Percentiles rank a stretch among this genome's conserved stretches.
Evolutionary conservation across 2,797 vertebrate genomes (phyloP).

Genomic region (Alfaro cultratus): DNA sequence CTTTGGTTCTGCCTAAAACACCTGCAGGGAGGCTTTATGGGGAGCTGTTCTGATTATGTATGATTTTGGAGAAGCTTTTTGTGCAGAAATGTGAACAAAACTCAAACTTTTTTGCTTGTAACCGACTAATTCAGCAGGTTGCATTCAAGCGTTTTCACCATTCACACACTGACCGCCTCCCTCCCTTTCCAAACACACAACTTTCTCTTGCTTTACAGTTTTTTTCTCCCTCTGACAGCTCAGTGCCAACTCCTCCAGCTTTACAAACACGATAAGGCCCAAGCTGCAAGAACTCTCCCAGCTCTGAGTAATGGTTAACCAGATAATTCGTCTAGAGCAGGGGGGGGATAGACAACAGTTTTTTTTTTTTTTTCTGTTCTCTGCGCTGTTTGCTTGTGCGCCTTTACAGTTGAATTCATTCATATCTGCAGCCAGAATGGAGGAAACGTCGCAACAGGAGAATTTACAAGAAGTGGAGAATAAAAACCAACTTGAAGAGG

Average conservation of each 20-base stretch:
- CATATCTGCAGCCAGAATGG: constrained; percentile 82
- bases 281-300: constrained; percentile 77
- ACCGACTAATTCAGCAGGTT: neutral
- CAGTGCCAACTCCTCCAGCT: constrained; percentile 85
- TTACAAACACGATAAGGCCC: constrained; percentile 88
- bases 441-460: constrained; percentile 73
- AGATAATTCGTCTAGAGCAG: constrained; percentile 85
- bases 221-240: constrained; percentile 26
- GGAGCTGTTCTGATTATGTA: neutral
- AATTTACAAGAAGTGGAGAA: constrained; percentile 40
- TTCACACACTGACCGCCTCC: neutral
- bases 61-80: neutral
- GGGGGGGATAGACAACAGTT: constrained; percentile 82
- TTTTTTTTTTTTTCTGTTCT: constrained; percentile 44
- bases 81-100: neutral
- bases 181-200: neutral
- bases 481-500: constrained; percentile 65
- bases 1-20: neutral
- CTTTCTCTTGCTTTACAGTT: neutral
- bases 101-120: neutral
- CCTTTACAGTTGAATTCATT: constrained; percentile 68
- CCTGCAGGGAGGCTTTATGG: neutral
- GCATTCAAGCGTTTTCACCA: neutral
- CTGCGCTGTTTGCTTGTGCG: constrained; percentile 36
- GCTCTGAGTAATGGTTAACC: constrained; percentile 84